A percentile compares a stretch with the other conserved stretches of the same genome.
These are phyloP conservation scores for Connochaetes taurinus DNA, from an alignment of 2,113 vertebrate species.

Conservation along the genomic window DNA sequence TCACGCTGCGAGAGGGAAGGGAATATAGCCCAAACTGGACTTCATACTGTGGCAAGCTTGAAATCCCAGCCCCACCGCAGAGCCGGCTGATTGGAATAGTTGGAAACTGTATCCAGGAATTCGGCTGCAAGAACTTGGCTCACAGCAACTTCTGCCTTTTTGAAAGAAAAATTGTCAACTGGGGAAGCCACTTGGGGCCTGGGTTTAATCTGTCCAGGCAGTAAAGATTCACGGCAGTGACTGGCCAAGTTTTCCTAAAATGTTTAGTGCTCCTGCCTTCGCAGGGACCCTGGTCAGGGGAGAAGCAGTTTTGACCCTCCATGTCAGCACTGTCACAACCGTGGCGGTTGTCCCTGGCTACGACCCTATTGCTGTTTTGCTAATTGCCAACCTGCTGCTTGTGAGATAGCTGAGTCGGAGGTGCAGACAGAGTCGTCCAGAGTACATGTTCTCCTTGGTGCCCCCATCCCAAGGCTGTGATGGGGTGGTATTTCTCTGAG, in stretches of 20 bases:
- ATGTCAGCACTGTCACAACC: background rate
- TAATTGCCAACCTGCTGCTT: slow-evolving; percentile 37
- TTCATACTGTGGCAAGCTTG: slow-evolving; percentile 88
- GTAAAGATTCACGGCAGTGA: slow-evolving; percentile 45
- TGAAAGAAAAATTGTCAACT: slow-evolving; percentile 68
- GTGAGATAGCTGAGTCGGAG: background rate
- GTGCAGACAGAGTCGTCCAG: background rate
- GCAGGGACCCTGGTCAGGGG: background rate
- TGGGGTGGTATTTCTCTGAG: background rate
- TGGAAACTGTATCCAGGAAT: slow-evolving; percentile 85
- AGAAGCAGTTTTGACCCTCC: background rate
- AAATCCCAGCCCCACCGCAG: slow-evolving; percentile 88
- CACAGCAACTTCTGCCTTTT: slow-evolving; percentile 76
- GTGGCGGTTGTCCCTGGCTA: background rate
- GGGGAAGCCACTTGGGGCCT: slow-evolving; percentile 67
- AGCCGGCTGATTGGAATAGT: slow-evolving; percentile 87
- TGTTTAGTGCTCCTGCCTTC: background rate
- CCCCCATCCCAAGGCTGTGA: background rate
- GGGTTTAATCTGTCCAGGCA: slow-evolving; percentile 69
- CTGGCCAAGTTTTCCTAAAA: slow-evolving; percentile 36
- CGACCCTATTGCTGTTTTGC: background rate
- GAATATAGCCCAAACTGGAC: slow-evolving; percentile 87
- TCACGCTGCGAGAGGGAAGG: slow-evolving; percentile 87
- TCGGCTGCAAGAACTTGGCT: slow-evolving; percentile 79
- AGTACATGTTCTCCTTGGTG: background rate